phyloP scores from a whole-genome alignment of 2,113 vertebrate genomes.

The Hippocampus abdominalis region DNA sequence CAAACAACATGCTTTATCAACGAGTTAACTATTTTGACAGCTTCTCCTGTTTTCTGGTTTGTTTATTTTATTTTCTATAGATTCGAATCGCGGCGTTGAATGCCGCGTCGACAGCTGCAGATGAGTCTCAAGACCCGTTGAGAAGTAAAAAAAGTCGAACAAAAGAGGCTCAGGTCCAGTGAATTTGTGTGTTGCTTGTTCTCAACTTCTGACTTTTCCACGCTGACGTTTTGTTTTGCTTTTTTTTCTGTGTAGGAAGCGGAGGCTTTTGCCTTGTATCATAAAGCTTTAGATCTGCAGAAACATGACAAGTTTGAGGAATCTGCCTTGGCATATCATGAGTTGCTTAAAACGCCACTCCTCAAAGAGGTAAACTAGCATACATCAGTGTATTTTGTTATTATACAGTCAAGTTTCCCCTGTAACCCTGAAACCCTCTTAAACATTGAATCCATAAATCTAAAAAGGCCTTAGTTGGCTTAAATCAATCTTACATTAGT shows the following conservation, averaged over 20 bases:
- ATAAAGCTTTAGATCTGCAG: slow-evolving; percentile 95
- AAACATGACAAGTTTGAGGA: slow-evolving; percentile 95
- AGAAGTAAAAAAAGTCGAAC: slow-evolving; percentile 88
- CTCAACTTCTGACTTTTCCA: not conserved
- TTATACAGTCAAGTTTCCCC: too few species aligned
- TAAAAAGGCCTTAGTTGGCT: too few species aligned
- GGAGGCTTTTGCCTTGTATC: slow-evolving; percentile 95
- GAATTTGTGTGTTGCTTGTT: not conserved
- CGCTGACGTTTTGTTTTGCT: too few species aligned
- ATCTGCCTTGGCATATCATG: slow-evolving; percentile 91
- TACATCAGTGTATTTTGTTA: not conserved
- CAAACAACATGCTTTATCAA: not conserved
- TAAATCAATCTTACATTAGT: too few species aligned
- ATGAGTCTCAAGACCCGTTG: slow-evolving; percentile 85
- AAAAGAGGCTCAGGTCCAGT: slow-evolving; percentile 90
- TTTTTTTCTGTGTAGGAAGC: slow-evolving; percentile 78
- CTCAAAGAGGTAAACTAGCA: slow-evolving; percentile 82
- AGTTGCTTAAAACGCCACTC: slow-evolving; percentile 89
- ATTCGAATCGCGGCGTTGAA: slow-evolving; percentile 96
- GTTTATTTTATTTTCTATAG: slow-evolving; percentile 57
- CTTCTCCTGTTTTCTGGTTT: not conserved
- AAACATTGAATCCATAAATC: too few species aligned
- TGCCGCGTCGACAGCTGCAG: slow-evolving; percentile 82
- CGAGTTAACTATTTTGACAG: not conserved
- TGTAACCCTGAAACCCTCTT: too few species aligned